Evolutionary conservation across 2,113 vertebrate species (phyloP).

Genomic region (Solea solea): DNA sequence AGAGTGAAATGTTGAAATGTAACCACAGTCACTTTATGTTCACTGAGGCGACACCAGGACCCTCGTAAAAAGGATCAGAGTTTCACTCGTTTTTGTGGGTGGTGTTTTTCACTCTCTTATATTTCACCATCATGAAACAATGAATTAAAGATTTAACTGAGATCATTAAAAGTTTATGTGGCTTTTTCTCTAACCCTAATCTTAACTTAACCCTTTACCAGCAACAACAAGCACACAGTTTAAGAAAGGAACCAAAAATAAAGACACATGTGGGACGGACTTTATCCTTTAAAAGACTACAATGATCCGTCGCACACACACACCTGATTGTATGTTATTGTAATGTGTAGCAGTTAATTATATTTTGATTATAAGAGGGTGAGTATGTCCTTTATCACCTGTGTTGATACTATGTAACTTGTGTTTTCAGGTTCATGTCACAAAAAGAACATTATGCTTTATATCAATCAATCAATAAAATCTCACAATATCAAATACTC

Average conservation of each 20-base stretch:
- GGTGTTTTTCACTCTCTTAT: slow-evolving; percentile 21
- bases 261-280: slow-evolving; percentile 44
- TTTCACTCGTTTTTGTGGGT: slow-evolving; percentile 18
- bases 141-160: slow-evolving; percentile 53
- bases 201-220: too few species aligned
- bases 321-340: neutral
- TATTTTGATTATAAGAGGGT: too few species aligned
- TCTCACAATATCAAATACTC: too few species aligned
- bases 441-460: too few species aligned
- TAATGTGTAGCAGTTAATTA: too few species aligned
- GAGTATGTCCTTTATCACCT: too few species aligned
- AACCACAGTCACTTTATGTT: slow-evolving; percentile 3
- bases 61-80: slow-evolving; percentile 34
- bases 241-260: slow-evolving; percentile 59
- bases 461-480: too few species aligned
- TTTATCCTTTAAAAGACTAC: slow-evolving; percentile 35
- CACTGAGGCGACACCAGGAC: slow-evolving; percentile 2
- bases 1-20: neutral
- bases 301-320: slow-evolving; percentile 32
- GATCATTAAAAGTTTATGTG: slow-evolving; percentile 31
- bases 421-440: too few species aligned
- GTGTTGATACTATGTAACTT: too few species aligned
- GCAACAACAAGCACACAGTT: neutral
- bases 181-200: slow-evolving; percentile 10
- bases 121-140: slow-evolving; percentile 23